Conservation (phyloP, 1,140 invertebrate species). For the Drosophila rufa region DNA sequence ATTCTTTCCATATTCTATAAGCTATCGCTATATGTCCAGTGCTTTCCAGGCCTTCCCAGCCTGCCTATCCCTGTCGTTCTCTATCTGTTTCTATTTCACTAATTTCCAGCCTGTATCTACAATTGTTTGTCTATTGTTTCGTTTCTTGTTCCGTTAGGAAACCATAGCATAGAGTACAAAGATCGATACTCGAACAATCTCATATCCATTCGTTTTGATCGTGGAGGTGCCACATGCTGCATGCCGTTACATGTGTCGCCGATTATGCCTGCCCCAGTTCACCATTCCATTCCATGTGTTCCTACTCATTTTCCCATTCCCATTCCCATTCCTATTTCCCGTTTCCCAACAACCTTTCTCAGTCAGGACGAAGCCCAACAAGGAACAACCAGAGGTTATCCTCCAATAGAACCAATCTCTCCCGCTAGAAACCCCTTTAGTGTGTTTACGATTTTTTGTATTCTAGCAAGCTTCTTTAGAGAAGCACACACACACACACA, state of each 20-base stretch:
- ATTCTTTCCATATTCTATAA: constrained; percentile 25
- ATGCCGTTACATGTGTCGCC: constrained; percentile 44
- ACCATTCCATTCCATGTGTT: not conserved
- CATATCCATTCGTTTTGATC: constrained; percentile 20
- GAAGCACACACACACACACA: constrained; percentile 15
- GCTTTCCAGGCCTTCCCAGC: constrained; percentile 12
- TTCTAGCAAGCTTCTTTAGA: constrained; percentile 32
- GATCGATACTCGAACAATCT: not conserved
- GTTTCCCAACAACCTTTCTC: not conserved
- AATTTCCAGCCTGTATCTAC: not conserved
- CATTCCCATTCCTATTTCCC: not conserved
- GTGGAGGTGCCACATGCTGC: constrained; percentile 37
- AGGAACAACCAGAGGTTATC: not conserved
- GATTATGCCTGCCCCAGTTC: constrained; percentile 1
- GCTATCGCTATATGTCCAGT: constrained; percentile 29
- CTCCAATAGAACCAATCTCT: not conserved
- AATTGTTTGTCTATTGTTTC: constrained; percentile 43
- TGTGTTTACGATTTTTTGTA: constrained; percentile 29
- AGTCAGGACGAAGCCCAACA: constrained; percentile 1
- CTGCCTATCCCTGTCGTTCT: constrained; percentile 5
- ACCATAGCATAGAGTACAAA: constrained; percentile 1
- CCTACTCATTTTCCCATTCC: not conserved
- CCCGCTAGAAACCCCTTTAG: constrained; percentile 20
- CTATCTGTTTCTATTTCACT: constrained; percentile 22
- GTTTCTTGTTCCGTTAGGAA: constrained; percentile 23